Conservation (phyloP, 2,797 vertebrate genomes). For the Lates japonicus region DNA sequence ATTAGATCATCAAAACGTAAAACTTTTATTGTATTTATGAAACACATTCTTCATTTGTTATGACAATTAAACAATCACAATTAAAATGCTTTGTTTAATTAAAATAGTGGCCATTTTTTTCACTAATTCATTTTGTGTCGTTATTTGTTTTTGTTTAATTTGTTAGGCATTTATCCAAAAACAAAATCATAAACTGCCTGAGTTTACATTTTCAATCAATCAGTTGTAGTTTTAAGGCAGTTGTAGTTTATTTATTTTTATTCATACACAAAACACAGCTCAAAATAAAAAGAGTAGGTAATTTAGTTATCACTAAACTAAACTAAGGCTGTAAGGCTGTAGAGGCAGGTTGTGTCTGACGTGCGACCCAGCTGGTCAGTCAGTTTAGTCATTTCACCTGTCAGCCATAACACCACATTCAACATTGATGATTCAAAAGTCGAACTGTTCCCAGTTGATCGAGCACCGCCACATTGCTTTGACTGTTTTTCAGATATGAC, state of each 20-base stretch:
- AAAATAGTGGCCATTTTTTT: no score
- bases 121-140: no score
- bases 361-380: slow-evolving; percentile 42
- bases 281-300: neutral
- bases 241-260: neutral
- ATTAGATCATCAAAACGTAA: no score
- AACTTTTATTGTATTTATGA: no score
- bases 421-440: slow-evolving; percentile 20
- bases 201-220: no score
- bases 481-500: slow-evolving; percentile 49
- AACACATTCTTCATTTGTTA: no score
- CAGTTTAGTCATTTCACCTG: slow-evolving; percentile 19
- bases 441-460: neutral
- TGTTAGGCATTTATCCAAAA: no score
- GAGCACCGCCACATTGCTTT: neutral
- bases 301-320: neutral
- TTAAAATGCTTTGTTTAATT: no score
- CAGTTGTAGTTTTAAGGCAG: neutral
- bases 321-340: neutral
- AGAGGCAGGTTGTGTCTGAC: neutral
- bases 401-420: slow-evolving; percentile 11
- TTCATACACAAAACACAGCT: neutral
- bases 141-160: no score
- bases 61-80: no score
- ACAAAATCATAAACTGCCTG: no score